A percentile compares a stretch with the other conserved stretches of the same genome.
Evolutionary conservation across 2,113 vertebrate species (phyloP).

Genomic region (Echinops telfairi): DNA sequence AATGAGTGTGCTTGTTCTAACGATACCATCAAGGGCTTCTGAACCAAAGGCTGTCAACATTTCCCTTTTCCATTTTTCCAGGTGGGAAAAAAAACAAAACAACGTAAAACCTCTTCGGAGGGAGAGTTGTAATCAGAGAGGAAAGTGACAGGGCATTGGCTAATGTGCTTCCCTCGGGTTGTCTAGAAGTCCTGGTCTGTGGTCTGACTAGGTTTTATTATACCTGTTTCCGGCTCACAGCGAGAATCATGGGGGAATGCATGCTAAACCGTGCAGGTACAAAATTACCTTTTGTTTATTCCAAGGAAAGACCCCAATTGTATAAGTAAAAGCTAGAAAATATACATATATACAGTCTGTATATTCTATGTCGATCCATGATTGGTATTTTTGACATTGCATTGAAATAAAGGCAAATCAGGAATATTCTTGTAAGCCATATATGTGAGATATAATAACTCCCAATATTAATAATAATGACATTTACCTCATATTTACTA

Average conservation of each 20-base stretch:
- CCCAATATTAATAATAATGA: not conserved
- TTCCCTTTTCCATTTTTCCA: constrained; percentile 63
- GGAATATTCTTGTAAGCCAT: not conserved
- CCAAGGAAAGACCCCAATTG: constrained; percentile 60
- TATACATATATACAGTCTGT: not conserved
- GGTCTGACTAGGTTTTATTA: constrained; percentile 74
- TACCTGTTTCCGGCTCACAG: constrained; percentile 79
- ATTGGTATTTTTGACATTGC: constrained; percentile 7
- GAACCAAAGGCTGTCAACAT: constrained; percentile 79
- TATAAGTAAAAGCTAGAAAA: constrained; percentile 72
- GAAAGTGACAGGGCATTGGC: constrained; percentile 82
- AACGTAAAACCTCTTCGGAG: not conserved
- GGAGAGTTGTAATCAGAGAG: constrained; percentile 81
- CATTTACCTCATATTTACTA: not conserved
- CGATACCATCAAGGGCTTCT: constrained; percentile 68
- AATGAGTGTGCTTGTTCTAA: constrained; percentile 71
- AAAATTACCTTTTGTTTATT: constrained; percentile 72
- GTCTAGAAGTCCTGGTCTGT: constrained; percentile 14
- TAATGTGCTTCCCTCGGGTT: constrained; percentile 69
- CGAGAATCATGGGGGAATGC: constrained; percentile 76
- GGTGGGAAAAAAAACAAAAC: constrained; percentile 65
- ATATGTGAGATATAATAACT: not conserved
- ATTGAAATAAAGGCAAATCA: not conserved
- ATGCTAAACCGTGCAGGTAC: constrained; percentile 78
- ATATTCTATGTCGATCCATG: not conserved